phyloP scores from a whole-genome alignment of 2,113 vertebrate genomes.

The Trichomycterus rosablanca region DNA sequence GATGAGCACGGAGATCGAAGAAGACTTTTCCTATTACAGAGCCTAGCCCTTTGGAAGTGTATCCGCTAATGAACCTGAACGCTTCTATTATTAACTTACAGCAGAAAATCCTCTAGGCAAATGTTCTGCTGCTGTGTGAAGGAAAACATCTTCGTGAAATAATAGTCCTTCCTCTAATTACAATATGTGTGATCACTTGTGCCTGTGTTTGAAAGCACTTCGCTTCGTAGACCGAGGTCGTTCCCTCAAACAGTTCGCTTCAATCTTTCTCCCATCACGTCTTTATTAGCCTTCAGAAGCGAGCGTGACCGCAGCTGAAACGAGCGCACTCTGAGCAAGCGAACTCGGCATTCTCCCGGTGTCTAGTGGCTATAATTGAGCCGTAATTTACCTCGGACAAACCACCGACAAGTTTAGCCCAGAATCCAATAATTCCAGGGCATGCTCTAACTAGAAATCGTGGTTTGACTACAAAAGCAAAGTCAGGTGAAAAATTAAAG shows the following conservation, averaged over 20 bases:
- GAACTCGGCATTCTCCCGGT: constrained; percentile 19
- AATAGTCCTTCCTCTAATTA: constrained; percentile 73
- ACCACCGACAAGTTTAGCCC: constrained; percentile 5
- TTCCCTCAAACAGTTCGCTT: background rate
- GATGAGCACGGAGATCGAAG: constrained; percentile 15
- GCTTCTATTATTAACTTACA: constrained; percentile 79
- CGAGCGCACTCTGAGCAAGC: background rate
- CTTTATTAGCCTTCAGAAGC: constrained; percentile 54
- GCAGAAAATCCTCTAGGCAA: constrained; percentile 66
- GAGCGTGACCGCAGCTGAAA: constrained; percentile 1
- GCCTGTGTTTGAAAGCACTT: constrained; percentile 42
- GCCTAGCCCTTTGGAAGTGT: constrained; percentile 68
- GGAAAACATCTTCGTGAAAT: constrained; percentile 77
- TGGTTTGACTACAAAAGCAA: background rate
- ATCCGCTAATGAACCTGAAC: constrained; percentile 75
- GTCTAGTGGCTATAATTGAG: constrained; percentile 17
- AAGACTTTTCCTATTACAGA: constrained; percentile 59
- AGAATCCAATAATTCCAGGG: constrained; percentile 8
- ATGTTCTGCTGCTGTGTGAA: constrained; percentile 67
- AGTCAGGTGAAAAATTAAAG: background rate
- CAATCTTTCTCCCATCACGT: constrained; percentile 44
- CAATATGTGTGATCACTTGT: constrained; percentile 57
- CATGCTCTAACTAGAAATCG: background rate
- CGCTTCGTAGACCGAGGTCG: constrained; percentile 16
- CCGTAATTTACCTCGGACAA: constrained; percentile 7